Percentiles rank a stretch among this genome's conserved stretches.
Conservation (phyloP, 1,140 invertebrate genomes). For the Drosophila athabasca region DNA sequence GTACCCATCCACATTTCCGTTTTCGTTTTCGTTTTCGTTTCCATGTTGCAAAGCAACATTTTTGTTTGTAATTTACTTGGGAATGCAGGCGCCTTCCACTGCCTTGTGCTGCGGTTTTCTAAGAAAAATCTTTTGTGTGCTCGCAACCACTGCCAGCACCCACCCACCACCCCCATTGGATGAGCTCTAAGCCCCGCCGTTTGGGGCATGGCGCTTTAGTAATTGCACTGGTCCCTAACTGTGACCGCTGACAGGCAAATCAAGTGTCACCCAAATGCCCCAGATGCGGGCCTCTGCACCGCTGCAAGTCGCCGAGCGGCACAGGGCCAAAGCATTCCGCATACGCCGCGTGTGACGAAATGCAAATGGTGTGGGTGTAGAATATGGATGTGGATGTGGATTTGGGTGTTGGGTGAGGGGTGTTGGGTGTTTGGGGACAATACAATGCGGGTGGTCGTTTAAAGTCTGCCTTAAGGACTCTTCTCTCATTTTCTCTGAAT, state of each 20-base stretch:
- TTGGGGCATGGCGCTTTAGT: neutral
- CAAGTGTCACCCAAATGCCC: conserved; percentile 58
- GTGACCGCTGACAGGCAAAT: conserved; percentile 62
- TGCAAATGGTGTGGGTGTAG: neutral
- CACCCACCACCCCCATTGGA: conserved; percentile 38
- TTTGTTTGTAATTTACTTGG: conserved; percentile 80
- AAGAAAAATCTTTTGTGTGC: conserved; percentile 68
- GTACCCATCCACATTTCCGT: too few relatives aligned
- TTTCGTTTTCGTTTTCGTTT: conserved; percentile 42
- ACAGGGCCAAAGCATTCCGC: conserved; percentile 36
- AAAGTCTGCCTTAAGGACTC: too few relatives aligned
- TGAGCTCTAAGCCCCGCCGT: conserved; percentile 52
- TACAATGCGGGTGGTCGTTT: too few relatives aligned
- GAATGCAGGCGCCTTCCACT: conserved; percentile 58
- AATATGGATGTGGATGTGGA: too few relatives aligned
- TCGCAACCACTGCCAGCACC: neutral
- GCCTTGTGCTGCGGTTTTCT: conserved; percentile 58
- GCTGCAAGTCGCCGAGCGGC: neutral
- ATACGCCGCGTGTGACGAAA: conserved; percentile 29
- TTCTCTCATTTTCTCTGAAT: too few relatives aligned
- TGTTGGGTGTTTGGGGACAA: too few relatives aligned
- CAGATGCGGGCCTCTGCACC: conserved; percentile 38
- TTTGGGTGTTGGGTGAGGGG: too few relatives aligned
- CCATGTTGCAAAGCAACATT: conserved; percentile 57
- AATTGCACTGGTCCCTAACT: conserved; percentile 22